Base-by-base conservation (phyloP, 2,113 vertebrate genomes). In the Hylia prasina region DNA sequence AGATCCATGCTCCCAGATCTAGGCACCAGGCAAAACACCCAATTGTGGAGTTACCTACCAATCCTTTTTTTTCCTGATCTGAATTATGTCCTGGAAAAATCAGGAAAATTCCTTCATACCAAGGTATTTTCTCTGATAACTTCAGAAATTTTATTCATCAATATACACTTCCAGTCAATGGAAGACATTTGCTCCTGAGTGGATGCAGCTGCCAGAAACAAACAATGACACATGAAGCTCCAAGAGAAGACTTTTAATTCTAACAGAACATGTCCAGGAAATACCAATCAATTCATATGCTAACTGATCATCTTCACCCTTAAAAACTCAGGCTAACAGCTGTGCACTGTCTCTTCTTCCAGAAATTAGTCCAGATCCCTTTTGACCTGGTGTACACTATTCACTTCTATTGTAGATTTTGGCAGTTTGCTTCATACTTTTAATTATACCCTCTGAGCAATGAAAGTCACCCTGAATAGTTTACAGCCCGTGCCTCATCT, bases 251-350 rank as follows among this genome's bases (percentile, higher is more conserved):
- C 54, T 87, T 88, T 94, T 93, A 87, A 92, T 90, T 58, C 70
- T 92, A 66, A 42, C 10, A 65, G 88, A 88, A 90, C 45, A 54
- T 95, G 82, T 89, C 93, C 96, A 96, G 97, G 96, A 98, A 98
- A 97, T 97, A 91, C 87, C 95, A 97, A 96, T 96, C 95, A 96
- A 95, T 96, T 97, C 89, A 68, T 96, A 96, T 13, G 89, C n/a
- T 95, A 93, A 97, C 94, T 92, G 96, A 96, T 96, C 96, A 97
- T 98, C 97, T 89, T 95, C 91, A 56, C 60, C 79, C 96, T 96
- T 92, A 92, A 92, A 95, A 97, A 94, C 82, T 90, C 66, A 89
- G 70, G 37, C 56, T 86, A 98, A 88, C 97, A 98, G 97, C 97
- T 97, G 97, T 94, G 27, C 56, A 81, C 76, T 95, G 87, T 97